Conservation (phyloP, 2,113 vertebrate species). For the Dipodomys merriami region DNA sequence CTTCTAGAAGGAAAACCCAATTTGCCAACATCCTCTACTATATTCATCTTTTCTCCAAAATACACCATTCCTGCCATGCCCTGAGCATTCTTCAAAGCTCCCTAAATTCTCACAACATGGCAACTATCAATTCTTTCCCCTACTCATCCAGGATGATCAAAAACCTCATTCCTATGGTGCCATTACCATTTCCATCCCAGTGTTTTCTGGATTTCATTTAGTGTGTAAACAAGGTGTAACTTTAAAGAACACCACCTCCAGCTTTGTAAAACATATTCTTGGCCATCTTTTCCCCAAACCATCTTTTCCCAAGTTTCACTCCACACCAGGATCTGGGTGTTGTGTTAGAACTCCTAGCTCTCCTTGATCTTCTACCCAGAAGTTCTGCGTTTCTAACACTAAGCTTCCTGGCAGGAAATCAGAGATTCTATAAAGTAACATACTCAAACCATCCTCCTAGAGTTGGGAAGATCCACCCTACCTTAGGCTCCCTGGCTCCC, state of each 20-base stretch:
- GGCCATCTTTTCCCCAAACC: too few relatives aligned
- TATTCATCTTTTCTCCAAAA: not conserved
- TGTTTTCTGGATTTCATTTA: not conserved
- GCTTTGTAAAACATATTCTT: not conserved
- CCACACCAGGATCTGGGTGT: not conserved
- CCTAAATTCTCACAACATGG: conserved; percentile 28
- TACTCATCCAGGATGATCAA: not conserved
- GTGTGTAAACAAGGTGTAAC: not conserved
- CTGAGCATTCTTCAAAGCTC: not conserved
- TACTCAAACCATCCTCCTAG: not conserved
- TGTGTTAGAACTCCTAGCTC: not conserved
- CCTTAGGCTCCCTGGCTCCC: not conserved
- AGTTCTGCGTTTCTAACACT: conserved; percentile 25
- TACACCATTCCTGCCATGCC: not conserved
- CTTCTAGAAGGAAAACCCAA: not conserved
- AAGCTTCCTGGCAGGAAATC: conserved; percentile 26
- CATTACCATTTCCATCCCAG: not conserved
- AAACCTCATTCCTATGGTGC: not conserved
- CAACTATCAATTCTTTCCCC: not conserved
- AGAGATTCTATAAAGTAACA: not conserved
- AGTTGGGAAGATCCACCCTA: not conserved
- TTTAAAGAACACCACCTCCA: conserved; percentile 18
- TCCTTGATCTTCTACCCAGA: conserved; percentile 35
- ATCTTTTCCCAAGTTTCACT: conserved; percentile 1
- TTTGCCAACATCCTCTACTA: not conserved